Conservation (phyloP, 2,113 vertebrate species). For the Cnemophilus loriae region DNA sequence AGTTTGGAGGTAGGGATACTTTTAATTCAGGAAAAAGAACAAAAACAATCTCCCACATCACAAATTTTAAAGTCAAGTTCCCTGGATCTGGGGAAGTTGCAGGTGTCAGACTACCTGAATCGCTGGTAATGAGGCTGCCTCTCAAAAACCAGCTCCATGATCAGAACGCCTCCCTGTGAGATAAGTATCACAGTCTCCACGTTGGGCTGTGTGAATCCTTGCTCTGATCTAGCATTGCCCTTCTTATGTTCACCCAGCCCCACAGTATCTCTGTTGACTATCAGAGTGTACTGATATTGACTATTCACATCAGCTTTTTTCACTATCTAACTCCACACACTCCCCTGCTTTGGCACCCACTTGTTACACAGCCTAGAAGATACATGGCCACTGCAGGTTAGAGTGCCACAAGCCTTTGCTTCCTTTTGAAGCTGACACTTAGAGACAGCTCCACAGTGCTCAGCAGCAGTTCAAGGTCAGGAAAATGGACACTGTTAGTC, state of each 20-base stretch:
- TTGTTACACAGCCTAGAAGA: rapidly evolving
- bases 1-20: neutral
- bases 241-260: neutral
- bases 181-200: neutral
- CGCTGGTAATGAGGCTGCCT: neutral
- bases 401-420: rapidly evolving
- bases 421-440: neutral
- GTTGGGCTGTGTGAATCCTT: neutral
- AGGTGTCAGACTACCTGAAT: neutral
- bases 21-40: neutral
- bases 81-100: neutral
- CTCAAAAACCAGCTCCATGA: neutral
- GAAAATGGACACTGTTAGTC: neutral
- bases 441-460: neutral
- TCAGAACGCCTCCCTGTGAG: neutral
- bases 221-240: neutral
- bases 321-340: neutral
- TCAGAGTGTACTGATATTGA: neutral
- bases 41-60: neutral
- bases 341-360: neutral
- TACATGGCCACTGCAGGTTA: neutral
- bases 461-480: neutral
- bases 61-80: neutral
- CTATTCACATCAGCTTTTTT: neutral
- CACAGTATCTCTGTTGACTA: neutral